These are phyloP conservation scores for Microvelia longipes DNA, from an alignment of 1,140 invertebrate species.

Conservation along the genomic window DNA sequence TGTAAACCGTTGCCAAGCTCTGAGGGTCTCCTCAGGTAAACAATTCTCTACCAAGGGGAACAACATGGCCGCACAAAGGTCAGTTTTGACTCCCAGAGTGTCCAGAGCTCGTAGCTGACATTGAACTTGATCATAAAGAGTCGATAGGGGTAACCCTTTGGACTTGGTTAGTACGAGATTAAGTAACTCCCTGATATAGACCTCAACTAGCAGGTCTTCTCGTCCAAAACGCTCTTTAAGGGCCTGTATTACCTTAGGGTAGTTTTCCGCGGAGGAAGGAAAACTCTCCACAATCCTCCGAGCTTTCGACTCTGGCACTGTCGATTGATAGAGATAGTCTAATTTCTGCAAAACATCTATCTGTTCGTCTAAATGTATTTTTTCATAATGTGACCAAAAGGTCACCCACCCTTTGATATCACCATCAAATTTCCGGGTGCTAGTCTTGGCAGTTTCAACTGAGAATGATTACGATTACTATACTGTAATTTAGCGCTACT, in stretches of 20 bases:
- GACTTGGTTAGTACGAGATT: neutral
- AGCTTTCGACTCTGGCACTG: neutral
- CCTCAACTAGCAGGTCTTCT: neutral
- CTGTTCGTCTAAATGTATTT: neutral
- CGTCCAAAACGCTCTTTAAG: neutral
- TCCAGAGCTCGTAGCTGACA: neutral
- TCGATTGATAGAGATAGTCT: neutral
- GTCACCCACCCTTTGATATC: neutral
- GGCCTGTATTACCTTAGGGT: neutral
- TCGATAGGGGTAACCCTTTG: neutral
- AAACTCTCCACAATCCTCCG: neutral
- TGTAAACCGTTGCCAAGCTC: neutral
- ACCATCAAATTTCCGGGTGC: neutral
- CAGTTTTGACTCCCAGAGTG: neutral
- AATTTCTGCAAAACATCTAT: neutral
- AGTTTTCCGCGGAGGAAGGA: neutral
- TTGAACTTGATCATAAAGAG: neutral
- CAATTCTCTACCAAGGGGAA: neutral
- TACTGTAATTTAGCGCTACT: no score
- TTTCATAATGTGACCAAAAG: neutral
- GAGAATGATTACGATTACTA: neutral
- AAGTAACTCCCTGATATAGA: neutral
- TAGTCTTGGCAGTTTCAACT: neutral
- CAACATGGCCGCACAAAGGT: neutral
- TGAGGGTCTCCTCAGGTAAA: neutral